Evolutionary conservation across 2,888 invertebrate species (phyloP), one percentile per base, ranked within the genome.

Genomic region (Sycophila texana): DNA sequence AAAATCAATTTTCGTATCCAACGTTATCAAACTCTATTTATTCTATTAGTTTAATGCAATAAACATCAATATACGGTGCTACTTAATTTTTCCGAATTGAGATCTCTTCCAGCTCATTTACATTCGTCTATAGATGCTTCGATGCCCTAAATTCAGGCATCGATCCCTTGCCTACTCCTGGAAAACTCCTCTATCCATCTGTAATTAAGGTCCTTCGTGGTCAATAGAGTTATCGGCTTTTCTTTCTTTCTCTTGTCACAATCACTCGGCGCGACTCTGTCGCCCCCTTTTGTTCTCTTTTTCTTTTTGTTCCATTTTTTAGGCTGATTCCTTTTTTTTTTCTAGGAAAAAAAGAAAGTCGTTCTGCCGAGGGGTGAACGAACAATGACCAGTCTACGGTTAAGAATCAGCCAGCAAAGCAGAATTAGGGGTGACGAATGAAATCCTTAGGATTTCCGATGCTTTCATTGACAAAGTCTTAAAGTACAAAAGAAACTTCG

Each of bases 121-220:
- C 74, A 53, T 79, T 26, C 7, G 14, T 7, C 26, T 16, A n/a
- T n/a, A 30, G 58, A 18, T 55, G 30, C 26, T 51, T 22, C 63
- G 39, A 58, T 74, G n/a, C 30, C 26, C 61, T 66, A 66, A 75
- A 53, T 75, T 71, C 57, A 53, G 51, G 18, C 18, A 67, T 72
- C 67, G 30, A 79, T 75, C 67, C 55, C 67, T 49, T 61, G 39
- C 14, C 63, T 12, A 26, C 51, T 47, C 73, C 73, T 13, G 39
- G 26, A 49, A 58, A 77, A 67, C 47, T n/a, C 22, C 30, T 65
- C 20, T 61, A 61, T 71, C 63, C 63, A 81, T 72, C 73, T 66
- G 82, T 85, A 87, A 87, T 87, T 87, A 86, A 86, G 83, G 84
- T 83, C 79, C 84, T 68, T 70, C 71, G 83, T 74, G 84, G 84